phyloP scores from a whole-genome alignment of 2,113 vertebrate species.

The Geococcyx californianus region DNA sequence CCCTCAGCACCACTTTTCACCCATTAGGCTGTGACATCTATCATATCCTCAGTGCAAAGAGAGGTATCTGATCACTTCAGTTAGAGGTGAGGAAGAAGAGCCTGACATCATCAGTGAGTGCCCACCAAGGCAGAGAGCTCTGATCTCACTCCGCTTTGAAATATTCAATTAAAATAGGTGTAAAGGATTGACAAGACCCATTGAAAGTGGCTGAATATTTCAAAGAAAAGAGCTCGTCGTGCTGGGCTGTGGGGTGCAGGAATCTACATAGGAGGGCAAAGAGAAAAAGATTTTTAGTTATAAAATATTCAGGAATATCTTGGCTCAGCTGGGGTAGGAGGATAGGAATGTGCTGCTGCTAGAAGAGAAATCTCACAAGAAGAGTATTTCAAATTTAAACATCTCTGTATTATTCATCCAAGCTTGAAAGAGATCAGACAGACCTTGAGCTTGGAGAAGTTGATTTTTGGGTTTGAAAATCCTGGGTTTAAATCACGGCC shows the following conservation, averaged over 20 bases:
- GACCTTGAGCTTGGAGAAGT: not conserved
- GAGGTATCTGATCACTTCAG: not conserved
- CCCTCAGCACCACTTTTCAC: not conserved
- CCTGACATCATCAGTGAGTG: not conserved
- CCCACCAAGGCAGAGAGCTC: constrained; percentile 31
- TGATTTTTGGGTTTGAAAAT: not conserved
- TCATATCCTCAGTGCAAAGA: not conserved
- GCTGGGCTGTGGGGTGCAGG: constrained; percentile 13
- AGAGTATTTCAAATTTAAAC: constrained; percentile 35
- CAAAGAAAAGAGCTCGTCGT: constrained; percentile 27
- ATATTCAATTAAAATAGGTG: constrained; percentile 47
- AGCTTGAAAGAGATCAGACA: constrained; percentile 11
- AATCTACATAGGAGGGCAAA: constrained; percentile 47
- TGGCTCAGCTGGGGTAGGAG: not conserved
- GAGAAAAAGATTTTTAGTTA: constrained; percentile 36
- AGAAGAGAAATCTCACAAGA: not conserved
- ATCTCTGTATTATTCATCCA: constrained; percentile 25
- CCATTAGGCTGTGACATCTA: constrained; percentile 11
- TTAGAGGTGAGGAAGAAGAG: not conserved
- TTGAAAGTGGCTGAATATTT: constrained; percentile 28
- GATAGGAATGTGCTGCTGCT: constrained; percentile 9
- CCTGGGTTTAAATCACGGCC: not conserved
- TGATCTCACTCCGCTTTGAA: constrained; percentile 33
- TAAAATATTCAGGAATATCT: constrained; percentile 56
- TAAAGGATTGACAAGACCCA: constrained; percentile 31